Evolutionary conservation across 2,888 invertebrate species (phyloP).

Genomic region (Cyrtodaria siliqua): DNA sequence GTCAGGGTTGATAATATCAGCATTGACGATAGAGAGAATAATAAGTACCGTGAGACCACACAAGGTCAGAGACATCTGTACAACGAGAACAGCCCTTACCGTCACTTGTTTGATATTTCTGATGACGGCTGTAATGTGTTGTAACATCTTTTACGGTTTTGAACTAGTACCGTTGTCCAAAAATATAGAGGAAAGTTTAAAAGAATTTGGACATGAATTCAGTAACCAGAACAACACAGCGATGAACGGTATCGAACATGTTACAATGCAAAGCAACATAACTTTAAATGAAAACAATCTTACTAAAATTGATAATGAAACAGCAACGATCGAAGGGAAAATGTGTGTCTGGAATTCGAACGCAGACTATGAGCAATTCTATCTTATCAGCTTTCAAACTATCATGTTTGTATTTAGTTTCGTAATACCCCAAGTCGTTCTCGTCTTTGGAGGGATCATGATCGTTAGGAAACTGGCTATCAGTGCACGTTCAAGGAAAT

Average conservation of each 20-base stretch:
- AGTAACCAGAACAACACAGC: neutral
- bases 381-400: neutral
- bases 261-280: neutral
- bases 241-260: no score
- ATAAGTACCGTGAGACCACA: conserved; percentile 37
- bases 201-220: neutral
- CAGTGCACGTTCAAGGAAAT: conserved; percentile 9
- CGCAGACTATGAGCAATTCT: neutral
- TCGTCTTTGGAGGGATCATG: conserved; percentile 23
- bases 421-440: conserved; percentile 18
- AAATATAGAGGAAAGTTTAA: neutral
- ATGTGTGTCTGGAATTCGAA: neutral
- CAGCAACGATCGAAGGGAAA: neutral
- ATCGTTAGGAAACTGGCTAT: conserved; percentile 22
- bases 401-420: neutral
- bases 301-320: neutral
- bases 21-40: conserved; percentile 38
- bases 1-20: conserved; percentile 24
- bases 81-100: conserved; percentile 8
- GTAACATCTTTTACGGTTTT: conserved; percentile 29
- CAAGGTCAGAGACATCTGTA: conserved; percentile 35
- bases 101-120: conserved; percentile 6
- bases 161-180: neutral
- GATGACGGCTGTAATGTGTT: conserved; percentile 11
- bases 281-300: neutral